Evolutionary conservation across 1,140 invertebrate species (phyloP).

Genomic region (Amyelois transitella): DNA sequence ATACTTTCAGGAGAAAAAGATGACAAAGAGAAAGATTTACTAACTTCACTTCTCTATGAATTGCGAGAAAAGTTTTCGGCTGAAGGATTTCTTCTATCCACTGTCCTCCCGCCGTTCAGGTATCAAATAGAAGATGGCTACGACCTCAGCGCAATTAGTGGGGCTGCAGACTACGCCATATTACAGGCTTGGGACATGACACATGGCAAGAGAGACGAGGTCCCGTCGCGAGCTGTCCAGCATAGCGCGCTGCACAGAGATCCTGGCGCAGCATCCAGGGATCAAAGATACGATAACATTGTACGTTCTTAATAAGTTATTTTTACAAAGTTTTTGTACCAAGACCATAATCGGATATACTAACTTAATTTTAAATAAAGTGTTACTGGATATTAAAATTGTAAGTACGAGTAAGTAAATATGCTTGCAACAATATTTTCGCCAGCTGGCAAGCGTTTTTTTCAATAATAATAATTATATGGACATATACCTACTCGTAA

Average conservation of each 20-base stretch:
- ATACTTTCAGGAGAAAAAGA: constrained; percentile 69
- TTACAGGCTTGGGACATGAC: constrained; percentile 70
- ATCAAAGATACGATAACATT: constrained; percentile 64
- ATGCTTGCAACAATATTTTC: no score
- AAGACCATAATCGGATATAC: no score
- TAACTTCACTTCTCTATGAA: constrained; percentile 65
- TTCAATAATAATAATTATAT: no score
- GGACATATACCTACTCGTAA: no score
- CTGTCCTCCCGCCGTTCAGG: constrained; percentile 56
- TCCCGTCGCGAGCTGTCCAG: constrained; percentile 53
- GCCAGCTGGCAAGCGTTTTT: no score
- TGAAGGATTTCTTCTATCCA: constrained; percentile 56
- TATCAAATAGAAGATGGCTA: constrained; percentile 72
- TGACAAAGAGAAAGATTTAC: constrained; percentile 58
- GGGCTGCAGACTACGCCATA: constrained; percentile 61
- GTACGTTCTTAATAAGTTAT: no score
- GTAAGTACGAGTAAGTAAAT: not conserved
- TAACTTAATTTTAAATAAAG: no score
- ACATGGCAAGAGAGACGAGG: constrained; percentile 45
- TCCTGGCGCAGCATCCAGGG: constrained; percentile 46
- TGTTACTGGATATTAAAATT: no score
- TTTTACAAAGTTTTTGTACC: no score
- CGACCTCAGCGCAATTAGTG: constrained; percentile 60
- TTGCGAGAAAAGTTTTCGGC: constrained; percentile 60
- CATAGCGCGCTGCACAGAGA: constrained; percentile 59